Conservation (phyloP, 2,797 vertebrate species). For the Characodon lateralis region DNA sequence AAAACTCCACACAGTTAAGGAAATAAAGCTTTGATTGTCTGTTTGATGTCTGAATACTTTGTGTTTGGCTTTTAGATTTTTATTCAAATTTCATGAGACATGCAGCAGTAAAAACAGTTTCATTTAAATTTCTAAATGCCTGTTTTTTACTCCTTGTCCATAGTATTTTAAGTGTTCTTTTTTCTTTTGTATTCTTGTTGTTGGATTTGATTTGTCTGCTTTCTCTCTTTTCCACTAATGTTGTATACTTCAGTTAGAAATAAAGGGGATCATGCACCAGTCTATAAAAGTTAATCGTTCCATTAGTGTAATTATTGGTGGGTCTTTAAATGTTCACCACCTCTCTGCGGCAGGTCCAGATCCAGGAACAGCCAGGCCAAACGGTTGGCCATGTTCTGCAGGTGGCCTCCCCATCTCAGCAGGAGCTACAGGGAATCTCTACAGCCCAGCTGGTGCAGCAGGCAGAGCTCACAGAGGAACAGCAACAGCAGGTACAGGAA, state of each 20-base stretch:
- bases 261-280: not conserved
- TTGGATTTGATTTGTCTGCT: not conserved
- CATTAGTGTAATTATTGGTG: not conserved
- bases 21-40: not conserved
- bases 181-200: not conserved
- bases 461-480: constrained; percentile 94
- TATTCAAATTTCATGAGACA: not conserved
- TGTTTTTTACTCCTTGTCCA: not conserved
- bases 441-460: constrained; percentile 90
- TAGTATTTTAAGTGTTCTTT: not conserved
- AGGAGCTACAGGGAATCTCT: constrained; percentile 88
- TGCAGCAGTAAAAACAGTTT: not conserved
- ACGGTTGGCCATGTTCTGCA: constrained; percentile 92
- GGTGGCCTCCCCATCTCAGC: constrained; percentile 89
- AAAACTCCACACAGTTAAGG: not conserved
- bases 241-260: not conserved
- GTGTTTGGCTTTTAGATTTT: not conserved
- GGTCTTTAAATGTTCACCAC: constrained; percentile 7
- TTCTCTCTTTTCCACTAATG: not conserved
- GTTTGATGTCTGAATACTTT: too few species aligned
- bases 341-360: constrained; percentile 84
- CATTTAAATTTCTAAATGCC: not conserved
- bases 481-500: constrained; percentile 89
- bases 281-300: not conserved
- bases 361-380: constrained; percentile 89